Base-by-base conservation (phyloP, 1,140 invertebrate genomes). In the Bombus consobrinus region DNA sequence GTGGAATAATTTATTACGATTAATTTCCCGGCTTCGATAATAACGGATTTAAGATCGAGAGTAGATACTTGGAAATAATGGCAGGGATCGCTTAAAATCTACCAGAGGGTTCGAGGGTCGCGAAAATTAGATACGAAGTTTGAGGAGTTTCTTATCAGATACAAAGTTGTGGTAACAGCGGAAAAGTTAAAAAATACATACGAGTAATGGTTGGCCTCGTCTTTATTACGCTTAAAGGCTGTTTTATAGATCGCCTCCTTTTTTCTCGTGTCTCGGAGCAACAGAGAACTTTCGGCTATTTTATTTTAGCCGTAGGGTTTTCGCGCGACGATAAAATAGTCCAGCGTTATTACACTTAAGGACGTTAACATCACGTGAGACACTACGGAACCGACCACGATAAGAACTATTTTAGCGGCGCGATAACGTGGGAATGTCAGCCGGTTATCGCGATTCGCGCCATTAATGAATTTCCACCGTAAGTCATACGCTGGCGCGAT, bases 381-480 rank as follows among this genome's bases (percentile, higher is more conserved):
- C 66, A 71, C 3, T 59, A 57, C 72, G 41, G 1, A 62, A 80
- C 41, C 77, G 32, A 34, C 64, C 34, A 15, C 57, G 86, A 89
- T 85, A 90, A 79, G 9, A 88, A 90, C 87, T 90, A 87, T 90
- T 90, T 86, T 64, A 88, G 62, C 77, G 71, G 22, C 68, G 43
- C 32, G 87, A 91, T 91, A 88, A 69, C n/a, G 41, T 72, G 59
- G 47, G 43, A 83, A 88, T 87, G 78, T 87, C 85, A 88, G 77
- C 66, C 72, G 77, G 81, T 87, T 91, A 90, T 91, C 89, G 37
- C 43, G 79, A 72, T 77, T 78, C 81, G 80, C 85, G 53, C 34
- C 53, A 72, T 81, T 88, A 72, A 90, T 83, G 66, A 85, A 90
- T 85, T 88, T 87, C 74, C 57, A 53, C 18, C 22, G 39, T 89